A percentile compares a stretch with the other conserved stretches of the same genome.
These are phyloP conservation scores for Rhodinocichla rosea DNA, from an alignment of 2,113 vertebrate species.

Conservation along the genomic window DNA sequence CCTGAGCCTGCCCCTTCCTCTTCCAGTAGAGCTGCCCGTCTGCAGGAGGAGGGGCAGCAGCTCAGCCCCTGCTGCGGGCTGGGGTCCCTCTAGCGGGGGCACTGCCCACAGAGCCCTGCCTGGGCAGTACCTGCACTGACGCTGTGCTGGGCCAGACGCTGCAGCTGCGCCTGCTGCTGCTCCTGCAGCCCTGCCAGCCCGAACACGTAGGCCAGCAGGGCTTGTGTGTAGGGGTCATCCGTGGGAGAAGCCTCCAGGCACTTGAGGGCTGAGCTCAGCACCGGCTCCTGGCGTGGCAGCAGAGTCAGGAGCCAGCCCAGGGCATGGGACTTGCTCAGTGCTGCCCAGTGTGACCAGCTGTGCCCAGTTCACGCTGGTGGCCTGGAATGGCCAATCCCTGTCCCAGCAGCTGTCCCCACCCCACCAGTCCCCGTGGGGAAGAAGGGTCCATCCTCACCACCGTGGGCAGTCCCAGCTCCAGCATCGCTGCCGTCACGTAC, in stretches of 20 bases:
- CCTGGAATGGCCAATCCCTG: neutral
- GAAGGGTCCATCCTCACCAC: neutral
- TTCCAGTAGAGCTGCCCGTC: slow-evolving; percentile 15
- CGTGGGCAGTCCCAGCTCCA: slow-evolving; percentile 9
- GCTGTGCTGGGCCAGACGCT: neutral
- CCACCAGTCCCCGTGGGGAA: neutral
- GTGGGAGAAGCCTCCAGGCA: slow-evolving; percentile 3
- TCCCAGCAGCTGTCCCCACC: neutral
- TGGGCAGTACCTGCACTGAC: neutral
- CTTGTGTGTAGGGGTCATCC: neutral
- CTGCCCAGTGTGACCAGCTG: neutral
- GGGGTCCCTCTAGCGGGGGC: neutral
- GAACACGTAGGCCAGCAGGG: neutral
- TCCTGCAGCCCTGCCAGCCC: neutral
- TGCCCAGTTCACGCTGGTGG: fast-evolving
- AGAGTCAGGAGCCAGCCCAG: neutral
- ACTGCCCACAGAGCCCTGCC: neutral
- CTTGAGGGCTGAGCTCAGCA: neutral
- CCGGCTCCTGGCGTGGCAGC: neutral
- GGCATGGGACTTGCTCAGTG: fast-evolving
- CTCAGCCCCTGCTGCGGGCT: neutral
- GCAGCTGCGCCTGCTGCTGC: neutral
- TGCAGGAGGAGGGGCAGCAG: neutral
- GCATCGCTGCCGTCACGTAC: neutral
- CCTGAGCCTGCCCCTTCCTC: neutral